A percentile compares a stretch with the other conserved stretches of the same genome.
Conservation (phyloP, 2,888 invertebrate species). For the Catonia carolina region DNA sequence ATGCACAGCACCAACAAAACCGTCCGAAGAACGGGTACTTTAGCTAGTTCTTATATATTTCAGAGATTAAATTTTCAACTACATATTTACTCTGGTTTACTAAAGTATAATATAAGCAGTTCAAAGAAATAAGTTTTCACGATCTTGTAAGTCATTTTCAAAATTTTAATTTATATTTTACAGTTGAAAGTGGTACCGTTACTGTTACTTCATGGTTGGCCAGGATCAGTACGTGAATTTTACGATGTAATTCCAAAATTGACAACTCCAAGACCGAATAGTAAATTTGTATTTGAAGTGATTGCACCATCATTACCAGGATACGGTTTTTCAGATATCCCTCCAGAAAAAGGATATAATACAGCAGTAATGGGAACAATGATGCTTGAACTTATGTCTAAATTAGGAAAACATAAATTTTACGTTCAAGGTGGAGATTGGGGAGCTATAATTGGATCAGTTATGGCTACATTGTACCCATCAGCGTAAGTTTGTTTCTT, state of each 20-base stretch:
- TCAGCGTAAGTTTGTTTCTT: constrained; percentile 40
- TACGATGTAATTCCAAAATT: constrained; percentile 64
- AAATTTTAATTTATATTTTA: not conserved
- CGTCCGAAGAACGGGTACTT: too few relatives aligned
- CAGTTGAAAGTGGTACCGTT: constrained; percentile 52
- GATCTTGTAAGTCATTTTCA: too few relatives aligned
- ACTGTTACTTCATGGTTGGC: constrained; percentile 78
- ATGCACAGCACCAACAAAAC: too few relatives aligned
- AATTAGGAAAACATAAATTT: constrained; percentile 59
- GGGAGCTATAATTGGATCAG: constrained; percentile 59
- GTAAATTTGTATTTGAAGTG: constrained; percentile 58
- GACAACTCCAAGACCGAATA: constrained; percentile 46
- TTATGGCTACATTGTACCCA: constrained; percentile 59
- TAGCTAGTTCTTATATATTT: too few relatives aligned
- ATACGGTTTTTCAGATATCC: constrained; percentile 60
- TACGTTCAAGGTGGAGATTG: constrained; percentile 77
- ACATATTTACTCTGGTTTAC: too few relatives aligned
- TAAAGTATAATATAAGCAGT: too few relatives aligned
- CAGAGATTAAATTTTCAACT: too few relatives aligned
- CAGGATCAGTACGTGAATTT: constrained; percentile 74
- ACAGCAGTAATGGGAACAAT: constrained; percentile 51
- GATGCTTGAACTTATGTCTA: constrained; percentile 60
- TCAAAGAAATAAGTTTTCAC: too few relatives aligned
- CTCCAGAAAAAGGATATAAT: constrained; percentile 56
- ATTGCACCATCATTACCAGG: constrained; percentile 63